These are phyloP conservation scores for Tigriopus japonicus DNA, from an alignment of 1,140 invertebrate species.

Conservation along the genomic window DNA sequence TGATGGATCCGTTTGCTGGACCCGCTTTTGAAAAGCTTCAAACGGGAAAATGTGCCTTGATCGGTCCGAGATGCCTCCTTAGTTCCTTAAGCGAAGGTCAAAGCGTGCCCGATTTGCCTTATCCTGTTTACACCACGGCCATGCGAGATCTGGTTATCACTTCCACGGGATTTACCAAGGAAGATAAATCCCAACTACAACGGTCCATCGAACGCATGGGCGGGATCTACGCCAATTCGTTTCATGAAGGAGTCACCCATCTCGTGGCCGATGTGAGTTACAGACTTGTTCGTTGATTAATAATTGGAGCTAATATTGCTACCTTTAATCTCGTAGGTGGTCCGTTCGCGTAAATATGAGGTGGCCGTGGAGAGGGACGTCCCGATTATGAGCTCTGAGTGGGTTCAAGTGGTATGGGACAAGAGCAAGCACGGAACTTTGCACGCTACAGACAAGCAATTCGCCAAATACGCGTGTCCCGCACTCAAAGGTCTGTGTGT, in stretches of 20 bases:
- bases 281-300: background rate
- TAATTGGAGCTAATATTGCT: background rate
- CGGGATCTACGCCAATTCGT: conserved; percentile 45
- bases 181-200: conserved; percentile 44
- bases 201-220: conserved; percentile 59
- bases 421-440: conserved; percentile 37
- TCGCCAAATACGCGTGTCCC: conserved; percentile 46
- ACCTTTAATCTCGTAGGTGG: conserved; percentile 24
- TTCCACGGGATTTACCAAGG: conserved; percentile 42
- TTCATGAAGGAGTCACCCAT: conserved; percentile 55
- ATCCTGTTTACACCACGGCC: conserved; percentile 55
- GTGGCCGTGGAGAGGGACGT: conserved; percentile 47
- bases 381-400: conserved; percentile 51
- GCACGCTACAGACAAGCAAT: conserved; percentile 38
- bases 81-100: conserved; percentile 45
- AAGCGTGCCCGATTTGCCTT: conserved; percentile 48
- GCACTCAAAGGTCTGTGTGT: conserved; percentile 56
- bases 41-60: conserved; percentile 30
- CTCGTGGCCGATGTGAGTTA: conserved; percentile 42
- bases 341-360: conserved; percentile 52
- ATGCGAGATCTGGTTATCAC: conserved; percentile 55
- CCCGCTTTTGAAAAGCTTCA: conserved; percentile 40
- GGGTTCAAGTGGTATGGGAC: conserved; percentile 61
- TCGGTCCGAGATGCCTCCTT: conserved; percentile 58
- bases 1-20: conserved; percentile 50